Evolutionary conservation across 1,140 invertebrate genomes (phyloP).

Genomic region (Magallana angulata): DNA sequence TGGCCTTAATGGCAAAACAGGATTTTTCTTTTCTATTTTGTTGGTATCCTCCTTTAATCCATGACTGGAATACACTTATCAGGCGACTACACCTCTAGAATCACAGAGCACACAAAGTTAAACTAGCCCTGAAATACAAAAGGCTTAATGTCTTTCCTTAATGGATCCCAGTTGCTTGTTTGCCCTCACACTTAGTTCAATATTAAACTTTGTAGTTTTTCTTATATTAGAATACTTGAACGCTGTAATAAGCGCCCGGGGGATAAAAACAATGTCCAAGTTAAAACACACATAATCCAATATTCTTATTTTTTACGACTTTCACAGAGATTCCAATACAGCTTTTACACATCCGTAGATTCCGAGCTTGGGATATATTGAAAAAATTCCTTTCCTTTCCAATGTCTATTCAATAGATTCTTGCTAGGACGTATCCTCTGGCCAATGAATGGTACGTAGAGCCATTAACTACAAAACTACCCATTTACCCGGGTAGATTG

Average conservation of each 20-base stretch:
- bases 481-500: conserved; percentile 17
- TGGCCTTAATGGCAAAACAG: neutral
- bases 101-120: conserved; percentile 8
- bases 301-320: neutral
- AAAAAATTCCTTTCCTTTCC: neutral
- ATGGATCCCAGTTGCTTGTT: conserved; percentile 2
- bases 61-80: conserved; percentile 9
- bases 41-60: neutral
- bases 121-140: conserved; percentile 26
- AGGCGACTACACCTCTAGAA: neutral
- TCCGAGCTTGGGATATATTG: conserved; percentile 17
- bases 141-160: neutral
- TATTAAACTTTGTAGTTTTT: neutral
- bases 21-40: too few species aligned
- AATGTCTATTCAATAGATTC: conserved; percentile 17
- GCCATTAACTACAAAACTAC: conserved; percentile 11
- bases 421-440: conserved; percentile 5
- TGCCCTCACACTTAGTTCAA: neutral
- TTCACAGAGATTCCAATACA: conserved; percentile 25
- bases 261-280: conserved; percentile 5
- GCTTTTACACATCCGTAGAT: conserved; percentile 1
- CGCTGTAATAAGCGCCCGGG: neutral
- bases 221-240: conserved; percentile 16
- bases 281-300: conserved; percentile 33
- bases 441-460: neutral